Evolutionary conservation across 2,113 vertebrate species (phyloP).

Genomic region (Stigmatopora argus): DNA sequence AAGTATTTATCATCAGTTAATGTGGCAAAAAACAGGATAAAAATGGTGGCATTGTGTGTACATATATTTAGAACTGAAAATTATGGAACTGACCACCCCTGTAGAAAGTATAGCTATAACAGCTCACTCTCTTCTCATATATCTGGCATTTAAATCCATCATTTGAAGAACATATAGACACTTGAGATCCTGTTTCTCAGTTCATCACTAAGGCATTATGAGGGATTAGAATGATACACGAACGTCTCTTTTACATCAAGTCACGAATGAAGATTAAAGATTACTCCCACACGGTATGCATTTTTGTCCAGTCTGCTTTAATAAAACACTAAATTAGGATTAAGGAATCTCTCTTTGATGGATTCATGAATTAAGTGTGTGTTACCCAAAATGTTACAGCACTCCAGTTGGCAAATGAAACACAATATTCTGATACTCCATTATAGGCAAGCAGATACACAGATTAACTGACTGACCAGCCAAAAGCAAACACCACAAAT

Average conservation of each 20-base stretch:
- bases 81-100: not conserved
- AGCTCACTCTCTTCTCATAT: not conserved
- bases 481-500: conserved; percentile 24
- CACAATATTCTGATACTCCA: not conserved
- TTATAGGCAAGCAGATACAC: not conserved
- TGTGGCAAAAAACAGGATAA: not conserved
- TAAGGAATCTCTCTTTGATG: not conserved
- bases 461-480: conserved; percentile 26
- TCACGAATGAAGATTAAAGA: too few relatives aligned
- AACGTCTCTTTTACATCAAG: too few relatives aligned
- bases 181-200: too few relatives aligned
- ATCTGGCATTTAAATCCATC: not conserved
- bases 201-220: not conserved
- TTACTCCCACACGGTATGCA: too few relatives aligned
- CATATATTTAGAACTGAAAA: not conserved
- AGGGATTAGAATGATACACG: not conserved
- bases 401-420: not conserved
- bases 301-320: too few relatives aligned
- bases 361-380: not conserved
- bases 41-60: not conserved
- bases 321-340: not conserved
- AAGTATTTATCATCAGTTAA: not conserved
- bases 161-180: not conserved
- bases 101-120: not conserved
- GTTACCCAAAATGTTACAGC: not conserved